These are phyloP conservation scores for Himalopsyche tibetana DNA, from an alignment of 2,888 invertebrate genomes.

Conservation along the genomic window DNA sequence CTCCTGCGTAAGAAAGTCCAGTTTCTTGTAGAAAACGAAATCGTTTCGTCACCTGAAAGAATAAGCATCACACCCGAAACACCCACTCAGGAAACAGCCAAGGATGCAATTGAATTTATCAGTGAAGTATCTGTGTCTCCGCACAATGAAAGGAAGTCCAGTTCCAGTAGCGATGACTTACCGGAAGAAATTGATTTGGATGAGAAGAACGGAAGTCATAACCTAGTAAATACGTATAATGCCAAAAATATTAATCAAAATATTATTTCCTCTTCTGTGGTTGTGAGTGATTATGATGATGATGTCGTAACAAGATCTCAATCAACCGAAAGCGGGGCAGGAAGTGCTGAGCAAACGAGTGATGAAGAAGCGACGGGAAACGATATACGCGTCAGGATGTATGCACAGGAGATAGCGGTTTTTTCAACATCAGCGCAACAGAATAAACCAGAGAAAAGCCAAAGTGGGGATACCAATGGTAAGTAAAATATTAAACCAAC, in stretches of 20 bases:
- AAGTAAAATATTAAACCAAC: not conserved
- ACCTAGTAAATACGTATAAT: constrained; percentile 57
- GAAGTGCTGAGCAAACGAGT: constrained; percentile 50
- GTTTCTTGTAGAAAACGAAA: constrained; percentile 82
- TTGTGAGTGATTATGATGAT: constrained; percentile 40
- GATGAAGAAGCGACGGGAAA: constrained; percentile 43
- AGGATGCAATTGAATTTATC: not conserved
- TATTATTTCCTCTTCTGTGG: constrained; percentile 3
- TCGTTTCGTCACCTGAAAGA: constrained; percentile 64
- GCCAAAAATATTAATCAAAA: constrained; percentile 52
- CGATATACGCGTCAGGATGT: constrained; percentile 53
- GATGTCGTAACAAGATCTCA: constrained; percentile 51
- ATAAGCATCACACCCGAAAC: constrained; percentile 9
- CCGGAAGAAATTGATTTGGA: constrained; percentile 33
- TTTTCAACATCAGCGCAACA: constrained; percentile 29
- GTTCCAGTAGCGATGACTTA: constrained; percentile 34
- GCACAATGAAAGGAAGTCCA: constrained; percentile 54
- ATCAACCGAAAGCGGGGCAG: constrained; percentile 54
- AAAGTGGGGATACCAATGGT: not conserved
- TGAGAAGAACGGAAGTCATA: constrained; percentile 56
- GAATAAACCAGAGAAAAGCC: not conserved
- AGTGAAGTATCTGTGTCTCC: constrained; percentile 45
- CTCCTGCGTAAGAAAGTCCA: constrained; percentile 83
- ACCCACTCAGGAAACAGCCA: not conserved
- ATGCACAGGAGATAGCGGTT: constrained; percentile 47